A percentile compares a stretch with the other conserved stretches of the same genome.
These are phyloP conservation scores for Aldabrachelys gigantea DNA, from an alignment of 2,113 vertebrate genomes.

Conservation along the genomic window DNA sequence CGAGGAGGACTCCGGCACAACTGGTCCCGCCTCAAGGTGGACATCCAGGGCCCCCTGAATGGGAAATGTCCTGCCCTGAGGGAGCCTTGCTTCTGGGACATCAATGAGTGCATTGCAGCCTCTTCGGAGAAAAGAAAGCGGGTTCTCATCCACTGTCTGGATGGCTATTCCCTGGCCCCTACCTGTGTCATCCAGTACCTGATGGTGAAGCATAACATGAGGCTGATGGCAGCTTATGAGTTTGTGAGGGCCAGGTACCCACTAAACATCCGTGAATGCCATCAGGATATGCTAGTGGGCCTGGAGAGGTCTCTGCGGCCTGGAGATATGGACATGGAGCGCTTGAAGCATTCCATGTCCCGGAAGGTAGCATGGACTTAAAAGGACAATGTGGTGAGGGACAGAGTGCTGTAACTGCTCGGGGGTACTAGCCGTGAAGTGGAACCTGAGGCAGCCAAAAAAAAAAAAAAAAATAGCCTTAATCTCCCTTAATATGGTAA, in stretches of 20 bases:
- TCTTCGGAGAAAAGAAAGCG: conserved; percentile 80
- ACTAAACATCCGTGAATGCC: conserved; percentile 81
- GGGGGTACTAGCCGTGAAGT: not conserved
- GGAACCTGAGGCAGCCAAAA: not conserved
- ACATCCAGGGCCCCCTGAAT: conserved; percentile 74
- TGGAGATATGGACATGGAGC: conserved; percentile 65
- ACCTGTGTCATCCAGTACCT: conserved; percentile 83
- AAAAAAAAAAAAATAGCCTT: not conserved
- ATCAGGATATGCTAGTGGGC: conserved; percentile 82
- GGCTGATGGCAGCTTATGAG: conserved; percentile 83
- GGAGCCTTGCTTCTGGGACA: conserved; percentile 81
- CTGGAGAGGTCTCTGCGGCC: conserved; percentile 83
- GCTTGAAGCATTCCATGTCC: conserved; percentile 83
- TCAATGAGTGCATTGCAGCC: conserved; percentile 83
- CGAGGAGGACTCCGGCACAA: conserved; percentile 77
- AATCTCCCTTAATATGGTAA: not conserved
- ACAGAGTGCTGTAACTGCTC: not conserved
- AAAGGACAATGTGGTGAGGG: not conserved
- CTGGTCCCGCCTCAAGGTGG: conserved; percentile 84
- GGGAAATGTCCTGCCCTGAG: conserved; percentile 45
- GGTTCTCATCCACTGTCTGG: conserved; percentile 84
- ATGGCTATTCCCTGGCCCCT: conserved; percentile 82
- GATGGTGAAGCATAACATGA: conserved; percentile 84
- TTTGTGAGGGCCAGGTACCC: conserved; percentile 79
- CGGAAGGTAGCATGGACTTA: conserved; percentile 84